Conservation (phyloP, 1,140 invertebrate species). For the Bombus huntii region DNA sequence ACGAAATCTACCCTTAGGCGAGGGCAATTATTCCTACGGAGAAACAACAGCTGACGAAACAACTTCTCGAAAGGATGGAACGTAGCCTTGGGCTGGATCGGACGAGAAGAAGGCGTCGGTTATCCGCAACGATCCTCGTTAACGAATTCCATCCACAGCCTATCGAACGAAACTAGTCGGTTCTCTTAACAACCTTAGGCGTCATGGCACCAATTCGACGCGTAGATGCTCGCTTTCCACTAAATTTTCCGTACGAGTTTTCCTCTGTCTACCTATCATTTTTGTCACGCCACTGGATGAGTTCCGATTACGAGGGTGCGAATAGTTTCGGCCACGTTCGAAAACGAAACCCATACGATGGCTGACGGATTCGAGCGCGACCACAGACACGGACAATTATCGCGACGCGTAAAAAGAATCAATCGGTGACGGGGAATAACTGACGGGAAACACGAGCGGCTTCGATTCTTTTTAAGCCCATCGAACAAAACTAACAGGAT, state of each 20-base stretch:
- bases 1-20: no score
- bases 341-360: not conserved
- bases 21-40: not conserved
- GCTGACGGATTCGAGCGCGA: not conserved
- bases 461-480: not conserved
- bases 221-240: not conserved
- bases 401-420: constrained; percentile 4
- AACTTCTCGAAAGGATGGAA: not conserved
- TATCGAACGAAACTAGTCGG: not conserved
- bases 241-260: constrained; percentile 4
- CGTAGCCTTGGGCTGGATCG: not conserved
- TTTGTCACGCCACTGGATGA: no score
- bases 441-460: not conserved
- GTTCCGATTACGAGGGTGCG: not conserved
- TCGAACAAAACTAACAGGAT: not conserved
- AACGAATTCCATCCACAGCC: constrained; percentile 23
- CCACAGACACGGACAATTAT: constrained; percentile 10
- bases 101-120: constrained; percentile 9
- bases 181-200: constrained; percentile 13
- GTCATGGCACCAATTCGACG: not conserved
- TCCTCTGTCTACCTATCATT: not conserved
- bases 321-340: not conserved
- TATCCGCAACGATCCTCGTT: constrained; percentile 36
- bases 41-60: constrained; percentile 9
- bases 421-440: constrained; percentile 7